Evolutionary conservation across 30 jellyfish, hydroid and myxozoan species (phyloP), one percentile per base, ranked within the genome.

Genomic region (Chironex yamaguchii): DNA sequence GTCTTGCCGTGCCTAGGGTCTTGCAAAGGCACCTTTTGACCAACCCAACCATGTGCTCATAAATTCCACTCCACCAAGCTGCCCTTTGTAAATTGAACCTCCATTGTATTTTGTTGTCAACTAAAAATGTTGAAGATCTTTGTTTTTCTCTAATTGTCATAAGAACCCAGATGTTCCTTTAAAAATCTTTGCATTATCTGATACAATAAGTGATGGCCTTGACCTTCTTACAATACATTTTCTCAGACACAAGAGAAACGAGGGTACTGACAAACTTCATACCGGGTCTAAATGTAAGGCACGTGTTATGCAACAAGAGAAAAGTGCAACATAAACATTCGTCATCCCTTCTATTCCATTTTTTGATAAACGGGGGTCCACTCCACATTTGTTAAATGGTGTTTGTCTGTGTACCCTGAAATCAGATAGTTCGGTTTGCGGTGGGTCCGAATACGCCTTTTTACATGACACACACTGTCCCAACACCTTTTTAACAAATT

Each of bases 261-360:
- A 22, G 32, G 76, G 12, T 23, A 32, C 70, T 3, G 35, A 30
- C 4, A 17, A 4, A 29, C 26, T 42, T 4, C 4, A 28, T 0
- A 71, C 69, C 21, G 49, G 4, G 29, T 71, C 85, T 13, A 71
- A 35, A 71, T 71, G 85, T 25, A 71, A 35, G 1, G 76, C 85
- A 35, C 85, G 29, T 2, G 29, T 9, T 4, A 70, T 42, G 49
- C 71, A 34, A 25, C 85, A 71, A 33, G 31, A 20, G 34, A 24
- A 71, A 13, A 71, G 69, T 33, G 34, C 85, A 71, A 71, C 49
- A 25, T 71, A 71, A 49, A 49, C 29, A 34, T 71, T 71, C 70
- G 36, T 23, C 66, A 50, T 71, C 26, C 28, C n/a, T 28, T 17
- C 76, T 48, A 48, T n/a, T 48, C 62, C n/a, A 48, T 9, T 48